Conservation (phyloP, 2,113 vertebrate genomes). For the Lethenteron camtschaticum region DNA sequence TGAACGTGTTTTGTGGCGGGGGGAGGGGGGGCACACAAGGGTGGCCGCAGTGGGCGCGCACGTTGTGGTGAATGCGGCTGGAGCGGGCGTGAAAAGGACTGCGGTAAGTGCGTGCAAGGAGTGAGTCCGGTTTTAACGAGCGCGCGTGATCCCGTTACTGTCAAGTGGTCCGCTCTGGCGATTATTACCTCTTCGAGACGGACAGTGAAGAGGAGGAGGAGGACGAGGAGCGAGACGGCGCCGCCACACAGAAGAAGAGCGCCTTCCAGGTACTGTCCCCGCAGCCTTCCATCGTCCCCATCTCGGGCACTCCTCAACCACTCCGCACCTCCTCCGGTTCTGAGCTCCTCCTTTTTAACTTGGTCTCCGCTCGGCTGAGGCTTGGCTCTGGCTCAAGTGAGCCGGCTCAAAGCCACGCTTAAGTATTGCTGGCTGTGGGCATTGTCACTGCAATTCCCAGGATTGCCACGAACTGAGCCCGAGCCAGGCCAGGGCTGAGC, state of each 20-base stretch:
- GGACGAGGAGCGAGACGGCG: constrained; percentile 17
- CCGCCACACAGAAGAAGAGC: constrained; percentile 24
- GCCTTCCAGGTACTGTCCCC: constrained; percentile 26
- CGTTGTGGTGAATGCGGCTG: no score
- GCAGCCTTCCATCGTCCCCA: no score
- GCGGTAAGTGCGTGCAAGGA: no score
- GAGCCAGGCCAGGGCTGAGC: no score
- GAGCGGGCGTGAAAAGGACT: no score
- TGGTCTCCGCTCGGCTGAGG: not conserved
- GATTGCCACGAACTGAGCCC: no score
- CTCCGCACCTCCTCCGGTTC: not conserved
- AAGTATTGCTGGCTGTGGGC: not conserved
- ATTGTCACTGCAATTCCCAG: no score
- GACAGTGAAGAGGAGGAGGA: constrained; percentile 37
- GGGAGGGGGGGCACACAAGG: no score
- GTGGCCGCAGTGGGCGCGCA: no score
- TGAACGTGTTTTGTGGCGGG: no score
- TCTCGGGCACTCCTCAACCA: not conserved
- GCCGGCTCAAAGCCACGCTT: not conserved
- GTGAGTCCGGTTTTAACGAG: no score
- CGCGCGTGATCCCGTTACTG: no score
- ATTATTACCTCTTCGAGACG: constrained; percentile 27
- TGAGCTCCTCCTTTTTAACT: not conserved
- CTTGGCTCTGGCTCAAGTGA: not conserved
- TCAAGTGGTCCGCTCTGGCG: constrained; percentile 21